Evolutionary conservation across 2,888 invertebrate species (phyloP).

Genomic region (Sminthurinus aureus): DNA sequence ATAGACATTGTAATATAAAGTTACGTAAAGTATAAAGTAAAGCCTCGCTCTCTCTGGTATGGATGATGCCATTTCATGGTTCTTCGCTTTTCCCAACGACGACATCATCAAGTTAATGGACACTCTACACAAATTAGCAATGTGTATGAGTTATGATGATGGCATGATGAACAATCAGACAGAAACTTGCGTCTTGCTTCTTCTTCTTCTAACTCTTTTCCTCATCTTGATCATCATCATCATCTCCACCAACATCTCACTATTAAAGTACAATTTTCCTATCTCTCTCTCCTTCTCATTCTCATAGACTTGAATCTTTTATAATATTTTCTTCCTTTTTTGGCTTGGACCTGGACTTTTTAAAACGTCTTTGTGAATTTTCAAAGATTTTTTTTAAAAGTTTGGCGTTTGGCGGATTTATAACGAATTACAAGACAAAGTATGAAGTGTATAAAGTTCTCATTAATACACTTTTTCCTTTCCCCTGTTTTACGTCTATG

Average conservation of each 20-base stretch:
- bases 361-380: constrained; percentile 35
- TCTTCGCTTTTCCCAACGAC: constrained; percentile 42
- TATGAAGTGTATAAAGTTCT: background rate
- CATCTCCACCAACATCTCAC: constrained; percentile 15
- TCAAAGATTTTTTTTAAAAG: constrained; percentile 15
- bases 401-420: constrained; percentile 1
- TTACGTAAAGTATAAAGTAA: constrained; percentile 33
- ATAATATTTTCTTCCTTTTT: background rate
- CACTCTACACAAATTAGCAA: constrained; percentile 50
- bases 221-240: constrained; percentile 8
- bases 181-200: constrained; percentile 6
- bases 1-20: constrained; percentile 32
- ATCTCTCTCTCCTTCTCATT: background rate
- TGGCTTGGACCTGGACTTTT: background rate
- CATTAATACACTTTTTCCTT: background rate
- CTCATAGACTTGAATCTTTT: background rate
- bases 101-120: constrained; percentile 46
- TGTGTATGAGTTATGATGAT: constrained; percentile 43
- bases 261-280: constrained; percentile 21
- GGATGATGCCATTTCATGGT: constrained; percentile 49
- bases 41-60: constrained; percentile 31
- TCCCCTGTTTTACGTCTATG: background rate
- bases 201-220: constrained; percentile 20
- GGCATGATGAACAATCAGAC: constrained; percentile 40
- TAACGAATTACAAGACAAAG: background rate